A percentile compares a stretch with the other conserved stretches of the same genome.
phyloP scores from a whole-genome alignment of 2,888 invertebrate species.

The Kryphioiulus occultus region DNA sequence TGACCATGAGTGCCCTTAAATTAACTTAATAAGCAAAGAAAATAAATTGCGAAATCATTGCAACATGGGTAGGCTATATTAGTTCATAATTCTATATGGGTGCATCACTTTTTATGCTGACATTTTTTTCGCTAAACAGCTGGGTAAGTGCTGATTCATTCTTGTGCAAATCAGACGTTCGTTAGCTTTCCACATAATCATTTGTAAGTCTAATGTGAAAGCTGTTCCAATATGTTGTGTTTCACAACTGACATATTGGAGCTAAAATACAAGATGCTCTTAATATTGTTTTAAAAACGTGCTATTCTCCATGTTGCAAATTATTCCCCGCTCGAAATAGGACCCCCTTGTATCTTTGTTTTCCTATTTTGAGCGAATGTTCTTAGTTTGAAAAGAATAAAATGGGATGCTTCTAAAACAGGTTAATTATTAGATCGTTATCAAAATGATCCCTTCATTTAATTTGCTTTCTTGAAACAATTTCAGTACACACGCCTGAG shows the following conservation, averaged over 20 bases:
- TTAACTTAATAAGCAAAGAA: too few relatives aligned
- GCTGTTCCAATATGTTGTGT: background rate
- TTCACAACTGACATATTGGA: background rate
- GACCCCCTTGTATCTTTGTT: background rate
- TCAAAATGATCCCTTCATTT: background rate
- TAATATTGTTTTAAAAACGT: too few relatives aligned
- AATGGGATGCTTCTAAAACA: too few relatives aligned
- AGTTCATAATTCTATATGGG: too few relatives aligned
- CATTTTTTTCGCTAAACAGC: background rate
- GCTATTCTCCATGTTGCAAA: background rate
- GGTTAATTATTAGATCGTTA: too few relatives aligned
- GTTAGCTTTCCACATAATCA: background rate
- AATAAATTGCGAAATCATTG: too few relatives aligned
- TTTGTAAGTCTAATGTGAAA: background rate
- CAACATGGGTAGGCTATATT: too few relatives aligned
- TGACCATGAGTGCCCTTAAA: too few relatives aligned
- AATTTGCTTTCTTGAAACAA: background rate
- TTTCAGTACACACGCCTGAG: conserved; percentile 16
- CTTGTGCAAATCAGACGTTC: background rate
- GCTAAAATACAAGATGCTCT: background rate
- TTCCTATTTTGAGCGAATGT: too few relatives aligned
- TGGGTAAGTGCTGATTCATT: background rate
- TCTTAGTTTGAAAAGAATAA: too few relatives aligned
- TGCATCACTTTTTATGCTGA: too few relatives aligned
- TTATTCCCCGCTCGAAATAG: background rate